Percentiles rank a stretch among this genome's conserved stretches.
Conservation (phyloP, 2,888 invertebrate species). For the Copidosoma aretas region DNA sequence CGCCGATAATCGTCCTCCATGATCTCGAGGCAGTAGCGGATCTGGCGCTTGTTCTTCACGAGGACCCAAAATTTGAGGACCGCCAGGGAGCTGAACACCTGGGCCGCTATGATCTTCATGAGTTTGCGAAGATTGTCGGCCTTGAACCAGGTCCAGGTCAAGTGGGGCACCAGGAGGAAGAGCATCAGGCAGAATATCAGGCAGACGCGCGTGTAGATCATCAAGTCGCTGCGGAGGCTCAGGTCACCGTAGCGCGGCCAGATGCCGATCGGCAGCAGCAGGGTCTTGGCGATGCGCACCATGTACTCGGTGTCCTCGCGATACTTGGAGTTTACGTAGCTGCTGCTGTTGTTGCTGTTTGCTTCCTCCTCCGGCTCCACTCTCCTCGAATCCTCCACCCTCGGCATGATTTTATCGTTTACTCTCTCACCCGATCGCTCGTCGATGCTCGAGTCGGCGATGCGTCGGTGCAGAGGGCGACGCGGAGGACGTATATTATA, state of each 20-base stretch:
- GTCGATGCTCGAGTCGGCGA: too few relatives aligned
- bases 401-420: too few relatives aligned
- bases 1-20: slow-evolving; percentile 52
- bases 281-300: slow-evolving; percentile 47
- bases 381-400: neutral
- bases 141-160: slow-evolving; percentile 53
- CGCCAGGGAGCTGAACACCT: slow-evolving; percentile 54
- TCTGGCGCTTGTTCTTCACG: slow-evolving; percentile 51
- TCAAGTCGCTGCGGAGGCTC: slow-evolving; percentile 36
- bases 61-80: slow-evolving; percentile 56
- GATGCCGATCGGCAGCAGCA: slow-evolving; percentile 54
- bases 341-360: neutral
- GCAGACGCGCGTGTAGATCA: slow-evolving; percentile 45
- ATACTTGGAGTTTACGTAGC: slow-evolving; percentile 44
- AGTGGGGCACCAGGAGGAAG: slow-evolving; percentile 53
- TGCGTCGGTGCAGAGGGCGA: too few relatives aligned
- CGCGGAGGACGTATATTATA: too few relatives aligned
- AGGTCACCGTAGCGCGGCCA: slow-evolving; percentile 53
- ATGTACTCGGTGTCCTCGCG: slow-evolving; percentile 50
- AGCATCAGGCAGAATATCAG: slow-evolving; percentile 52
- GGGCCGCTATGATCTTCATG: slow-evolving; percentile 55
- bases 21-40: slow-evolving; percentile 49
- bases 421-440: too few relatives aligned
- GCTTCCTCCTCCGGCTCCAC: neutral
- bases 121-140: slow-evolving; percentile 53